These are phyloP conservation scores for Ancistrus triradiatus DNA, from an alignment of 2,113 vertebrate species.

Conservation along the genomic window DNA sequence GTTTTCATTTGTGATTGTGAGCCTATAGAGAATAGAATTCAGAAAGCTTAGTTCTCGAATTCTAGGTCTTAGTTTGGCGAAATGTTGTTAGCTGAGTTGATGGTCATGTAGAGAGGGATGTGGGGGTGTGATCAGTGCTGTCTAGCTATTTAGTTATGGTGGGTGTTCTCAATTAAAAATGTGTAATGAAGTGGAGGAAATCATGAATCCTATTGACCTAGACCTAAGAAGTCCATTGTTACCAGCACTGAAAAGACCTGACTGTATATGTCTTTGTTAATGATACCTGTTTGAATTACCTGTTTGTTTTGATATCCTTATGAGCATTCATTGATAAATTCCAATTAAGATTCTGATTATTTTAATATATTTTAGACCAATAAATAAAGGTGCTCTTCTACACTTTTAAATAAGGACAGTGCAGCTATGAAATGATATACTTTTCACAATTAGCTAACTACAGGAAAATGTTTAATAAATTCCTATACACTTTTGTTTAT, in stretches of 20 bases:
- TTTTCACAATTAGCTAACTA: slow-evolving; percentile 53
- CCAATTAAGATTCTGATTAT: slow-evolving; percentile 61
- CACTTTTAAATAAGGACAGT: slow-evolving; percentile 71
- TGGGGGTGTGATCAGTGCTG: too few relatives aligned
- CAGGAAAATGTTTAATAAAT: slow-evolving; percentile 50
- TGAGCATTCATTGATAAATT: too few relatives aligned
- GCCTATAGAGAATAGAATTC: slow-evolving; percentile 11
- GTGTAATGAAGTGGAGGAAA: too few relatives aligned
- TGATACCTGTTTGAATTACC: slow-evolving; percentile 59
- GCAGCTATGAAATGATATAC: slow-evolving; percentile 62
- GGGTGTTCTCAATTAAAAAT: too few relatives aligned
- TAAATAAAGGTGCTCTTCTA: slow-evolving; percentile 68
- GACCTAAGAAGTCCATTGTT: slow-evolving; percentile 51
- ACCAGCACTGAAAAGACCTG: slow-evolving; percentile 65
- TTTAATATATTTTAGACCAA: slow-evolving; percentile 62
- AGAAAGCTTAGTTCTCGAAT: too few relatives aligned
- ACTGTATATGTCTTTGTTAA: slow-evolving; percentile 30
- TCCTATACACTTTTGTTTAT: slow-evolving; percentile 43
- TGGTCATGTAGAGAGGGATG: too few relatives aligned
- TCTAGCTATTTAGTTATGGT: too few relatives aligned
- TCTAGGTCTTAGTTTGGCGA: too few relatives aligned
- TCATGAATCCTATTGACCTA: slow-evolving; percentile 43
- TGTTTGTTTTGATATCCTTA: slow-evolving; percentile 54
- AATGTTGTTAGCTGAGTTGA: too few relatives aligned
- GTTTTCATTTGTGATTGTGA: background rate